phyloP scores from a whole-genome alignment of 2,888 invertebrate genomes.

The Sarcophaga carnaria region DNA sequence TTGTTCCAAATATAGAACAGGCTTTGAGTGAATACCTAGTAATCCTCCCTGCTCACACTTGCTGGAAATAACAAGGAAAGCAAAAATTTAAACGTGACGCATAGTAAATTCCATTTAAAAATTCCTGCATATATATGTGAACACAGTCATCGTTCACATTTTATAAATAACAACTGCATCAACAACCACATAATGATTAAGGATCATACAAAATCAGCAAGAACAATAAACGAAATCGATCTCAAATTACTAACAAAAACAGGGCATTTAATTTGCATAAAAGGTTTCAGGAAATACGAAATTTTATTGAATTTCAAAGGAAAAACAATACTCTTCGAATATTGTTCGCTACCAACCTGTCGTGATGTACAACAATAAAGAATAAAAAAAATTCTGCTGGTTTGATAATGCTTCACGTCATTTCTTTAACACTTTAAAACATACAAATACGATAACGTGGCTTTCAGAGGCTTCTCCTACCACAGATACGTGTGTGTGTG shows the following conservation, averaged over 20 bases:
- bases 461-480: not conserved
- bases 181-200: constrained; percentile 23
- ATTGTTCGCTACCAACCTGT: too few species aligned
- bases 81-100: constrained; percentile 60
- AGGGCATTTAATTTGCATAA: constrained; percentile 61
- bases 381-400: constrained; percentile 11
- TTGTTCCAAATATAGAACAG: too few species aligned
- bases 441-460: too few species aligned
- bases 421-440: not conserved
- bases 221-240: constrained; percentile 29
- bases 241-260: constrained; percentile 64
- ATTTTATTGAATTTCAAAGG: constrained; percentile 48
- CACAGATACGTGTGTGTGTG: not conserved
- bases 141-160: not conserved
- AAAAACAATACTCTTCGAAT: not conserved
- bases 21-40: too few species aligned
- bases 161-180: not conserved
- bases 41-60: too few species aligned
- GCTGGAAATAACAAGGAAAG: not conserved
- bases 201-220: constrained; percentile 47
- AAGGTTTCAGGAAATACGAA: constrained; percentile 62
- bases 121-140: not conserved
- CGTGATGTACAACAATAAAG: not conserved
- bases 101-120: constrained; percentile 54
- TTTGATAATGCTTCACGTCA: too few species aligned